Conservation (phyloP, 2,113 vertebrate genomes). For the Gobio gobio region DNA sequence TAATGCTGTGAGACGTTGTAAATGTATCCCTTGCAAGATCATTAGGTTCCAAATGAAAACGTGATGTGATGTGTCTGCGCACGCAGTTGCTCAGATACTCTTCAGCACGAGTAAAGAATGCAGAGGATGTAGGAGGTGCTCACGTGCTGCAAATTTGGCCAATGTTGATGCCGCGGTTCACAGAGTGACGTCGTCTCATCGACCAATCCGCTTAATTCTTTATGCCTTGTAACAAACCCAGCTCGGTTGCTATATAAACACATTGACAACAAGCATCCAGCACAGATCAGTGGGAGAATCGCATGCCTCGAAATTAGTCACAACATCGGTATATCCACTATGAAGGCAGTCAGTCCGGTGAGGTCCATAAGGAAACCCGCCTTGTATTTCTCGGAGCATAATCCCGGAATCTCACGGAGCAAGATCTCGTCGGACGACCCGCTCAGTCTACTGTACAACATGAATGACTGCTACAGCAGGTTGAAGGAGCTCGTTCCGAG, state of each 20-base stretch:
- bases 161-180: conserved; percentile 34
- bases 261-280: conserved; percentile 16
- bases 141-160: conserved; percentile 35
- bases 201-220: conserved; percentile 56
- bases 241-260: conserved; percentile 53
- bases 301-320: not conserved
- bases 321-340: conserved; percentile 53
- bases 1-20: not conserved
- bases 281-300: not conserved
- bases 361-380: conserved; percentile 77
- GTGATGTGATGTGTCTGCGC: not conserved
- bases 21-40: not conserved
- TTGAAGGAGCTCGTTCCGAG: conserved; percentile 89
- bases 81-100: conserved; percentile 4
- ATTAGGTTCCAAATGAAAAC: not conserved
- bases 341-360: conserved; percentile 88
- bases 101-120: conserved; percentile 40
- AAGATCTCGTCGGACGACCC: conserved; percentile 85
- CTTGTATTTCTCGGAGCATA: conserved; percentile 78
- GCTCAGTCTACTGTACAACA: conserved; percentile 85
- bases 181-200: conserved; percentile 45
- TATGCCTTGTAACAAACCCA: conserved; percentile 37
- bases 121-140: conserved; percentile 54
- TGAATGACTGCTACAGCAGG: conserved; percentile 91
- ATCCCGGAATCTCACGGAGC: conserved; percentile 81